phyloP scores from a whole-genome alignment of 2,113 vertebrate species.

The Semnornis frantzii region DNA sequence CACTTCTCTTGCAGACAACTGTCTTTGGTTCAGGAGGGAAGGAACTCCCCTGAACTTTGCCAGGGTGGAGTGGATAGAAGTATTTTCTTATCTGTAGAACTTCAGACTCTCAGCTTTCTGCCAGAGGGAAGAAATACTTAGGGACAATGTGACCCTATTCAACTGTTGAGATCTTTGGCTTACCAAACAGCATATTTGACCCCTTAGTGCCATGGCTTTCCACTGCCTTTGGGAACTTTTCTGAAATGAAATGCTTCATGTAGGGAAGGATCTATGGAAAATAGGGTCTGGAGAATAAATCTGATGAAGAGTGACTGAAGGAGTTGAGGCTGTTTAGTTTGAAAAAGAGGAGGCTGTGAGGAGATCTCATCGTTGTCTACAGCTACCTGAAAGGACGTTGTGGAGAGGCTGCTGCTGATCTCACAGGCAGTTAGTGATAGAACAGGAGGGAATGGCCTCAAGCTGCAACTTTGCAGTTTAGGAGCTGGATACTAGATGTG shows the following conservation, averaged over 20 bases:
- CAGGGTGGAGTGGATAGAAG: neutral
- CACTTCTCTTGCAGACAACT: too few species aligned
- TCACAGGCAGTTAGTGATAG: too few species aligned
- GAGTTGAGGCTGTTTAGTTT: too few species aligned
- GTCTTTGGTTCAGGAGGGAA: neutral
- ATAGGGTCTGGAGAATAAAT: too few species aligned
- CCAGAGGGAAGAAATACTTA: neutral
- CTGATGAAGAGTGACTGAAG: too few species aligned
- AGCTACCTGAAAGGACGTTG: too few species aligned
- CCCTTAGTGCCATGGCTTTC: neutral
- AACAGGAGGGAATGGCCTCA: too few species aligned
- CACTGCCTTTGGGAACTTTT: neutral
- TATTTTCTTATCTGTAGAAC: constrained; percentile 36
- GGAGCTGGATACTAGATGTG: neutral
- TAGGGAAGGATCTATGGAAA: neutral
- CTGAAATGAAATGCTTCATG: neutral
- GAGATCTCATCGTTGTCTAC: too few species aligned
- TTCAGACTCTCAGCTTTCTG: neutral
- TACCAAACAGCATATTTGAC: constrained; percentile 15
- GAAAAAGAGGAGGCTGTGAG: too few species aligned
- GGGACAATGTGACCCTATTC: neutral
- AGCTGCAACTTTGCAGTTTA: too few species aligned
- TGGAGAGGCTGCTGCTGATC: too few species aligned
- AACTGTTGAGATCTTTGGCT: neutral
- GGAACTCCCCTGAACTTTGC: neutral